Conservation (phyloP, 92 coral and sea anemone species). For the Parazoanthus darwini region DNA sequence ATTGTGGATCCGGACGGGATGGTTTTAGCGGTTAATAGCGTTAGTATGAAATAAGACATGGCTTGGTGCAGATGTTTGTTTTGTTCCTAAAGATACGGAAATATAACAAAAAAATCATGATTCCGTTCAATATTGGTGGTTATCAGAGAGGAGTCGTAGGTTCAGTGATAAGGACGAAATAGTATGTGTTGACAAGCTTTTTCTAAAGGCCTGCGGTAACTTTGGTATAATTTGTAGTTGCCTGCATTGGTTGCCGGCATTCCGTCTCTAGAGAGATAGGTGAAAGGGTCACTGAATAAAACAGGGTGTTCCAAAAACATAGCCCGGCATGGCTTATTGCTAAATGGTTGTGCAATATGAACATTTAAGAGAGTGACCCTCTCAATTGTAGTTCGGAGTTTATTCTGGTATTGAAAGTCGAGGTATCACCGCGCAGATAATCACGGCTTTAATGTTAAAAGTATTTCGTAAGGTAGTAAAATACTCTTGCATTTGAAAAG, state of each 20-base stretch:
- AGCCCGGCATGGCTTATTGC: neutral
- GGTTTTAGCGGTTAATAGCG: too few species aligned
- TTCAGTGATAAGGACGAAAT: neutral
- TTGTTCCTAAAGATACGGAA: neutral
- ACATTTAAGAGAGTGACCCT: neutral
- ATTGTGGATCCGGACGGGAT: neutral
- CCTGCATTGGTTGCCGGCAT: neutral
- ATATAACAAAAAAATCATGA: too few species aligned
- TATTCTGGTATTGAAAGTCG: neutral
- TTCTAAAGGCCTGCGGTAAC: neutral
- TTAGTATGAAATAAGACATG: neutral
- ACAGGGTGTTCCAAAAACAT: constrained; percentile 1
- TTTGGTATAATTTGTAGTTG: neutral
- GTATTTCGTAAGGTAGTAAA: neutral
- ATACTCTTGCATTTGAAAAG: neutral
- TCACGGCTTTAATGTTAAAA: neutral
- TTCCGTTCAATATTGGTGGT: too few species aligned
- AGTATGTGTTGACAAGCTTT: neutral
- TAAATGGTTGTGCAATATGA: neutral
- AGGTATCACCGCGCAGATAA: neutral
- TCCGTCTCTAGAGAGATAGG: neutral
- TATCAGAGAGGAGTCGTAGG: too few species aligned
- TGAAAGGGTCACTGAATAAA: neutral
- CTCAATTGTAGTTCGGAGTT: neutral
- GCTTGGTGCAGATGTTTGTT: neutral